Percentiles rank a stretch among this genome's conserved stretches.
Evolutionary conservation across 2,797 vertebrate genomes (phyloP).

Genomic region (Eulemur rubriventer): DNA sequence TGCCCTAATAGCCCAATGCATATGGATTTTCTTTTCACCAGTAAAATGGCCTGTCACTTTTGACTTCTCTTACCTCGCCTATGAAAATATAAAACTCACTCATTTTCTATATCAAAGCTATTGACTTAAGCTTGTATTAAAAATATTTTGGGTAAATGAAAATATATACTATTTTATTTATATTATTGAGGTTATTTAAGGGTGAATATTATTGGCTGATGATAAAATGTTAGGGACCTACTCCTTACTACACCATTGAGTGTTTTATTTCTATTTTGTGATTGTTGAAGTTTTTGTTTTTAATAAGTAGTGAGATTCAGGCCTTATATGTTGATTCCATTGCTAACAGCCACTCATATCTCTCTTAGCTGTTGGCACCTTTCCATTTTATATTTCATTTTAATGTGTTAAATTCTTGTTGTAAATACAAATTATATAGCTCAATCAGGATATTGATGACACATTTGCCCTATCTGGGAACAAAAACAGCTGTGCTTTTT

Average conservation of each 20-base stretch:
- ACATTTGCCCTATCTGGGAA: not conserved
- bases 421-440: not conserved
- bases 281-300: not conserved
- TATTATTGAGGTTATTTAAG: not conserved
- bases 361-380: not conserved
- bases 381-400: slow-evolving; percentile 5
- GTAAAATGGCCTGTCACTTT: not conserved
- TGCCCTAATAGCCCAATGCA: not conserved
- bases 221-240: not conserved
- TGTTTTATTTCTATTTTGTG: not conserved
- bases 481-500: not conserved
- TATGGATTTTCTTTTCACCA: not conserved
- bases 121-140: not conserved
- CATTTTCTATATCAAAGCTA: not conserved
- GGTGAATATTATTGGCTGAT: not conserved
- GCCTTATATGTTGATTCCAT: not conserved
- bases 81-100: not conserved
- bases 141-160: not conserved
- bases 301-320: not conserved
- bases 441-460: not conserved
- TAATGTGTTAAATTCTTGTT: not conserved
- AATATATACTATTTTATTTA: not conserved
- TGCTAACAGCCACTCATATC: not conserved
- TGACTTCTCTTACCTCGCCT: not conserved
- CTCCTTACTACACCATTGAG: not conserved